Evolutionary conservation across 2,797 vertebrate genomes (phyloP), one percentile per base, ranked within the genome.

Genomic region (Hydrophis major): DNA sequence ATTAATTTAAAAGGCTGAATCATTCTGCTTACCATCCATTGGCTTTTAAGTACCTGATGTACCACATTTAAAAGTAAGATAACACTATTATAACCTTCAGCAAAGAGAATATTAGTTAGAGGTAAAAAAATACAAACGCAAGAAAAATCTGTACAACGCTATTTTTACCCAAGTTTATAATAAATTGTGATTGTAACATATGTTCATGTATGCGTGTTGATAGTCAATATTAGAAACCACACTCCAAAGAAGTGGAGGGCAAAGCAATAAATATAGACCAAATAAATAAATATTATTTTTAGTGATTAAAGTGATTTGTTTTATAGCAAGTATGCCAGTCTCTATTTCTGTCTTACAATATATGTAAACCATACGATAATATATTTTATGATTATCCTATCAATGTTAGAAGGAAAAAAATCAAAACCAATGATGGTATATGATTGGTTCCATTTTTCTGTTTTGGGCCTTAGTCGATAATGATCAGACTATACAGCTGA

Each of bases 401-500:
- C 93, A 88, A 94, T 96, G 92, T 95, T 96, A 91, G 74, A 96
- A 93, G 94, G 97, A 95, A 97, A 97, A 95, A 95, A 96, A 96
- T 98, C 96, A 98, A 0, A 93, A 93, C 89, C 97, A 97, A 96
- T 98, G 98, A 97, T 97, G 97, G 95, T 97, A 95, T 37, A 96
- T 97, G 98, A 98, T 99, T 98, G 97, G 97, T 96, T 96, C 97
- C 97, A 98, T 97, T 98, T 98, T 97, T 97, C 98, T 97, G 97
- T 98, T 87, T 86, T 98, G 98, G 98, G 98, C 98, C 98, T 98
- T 98, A 98, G 98, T 98, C 98, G 98, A 97, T 98, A 98, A 95
- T 98, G 99, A 98, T 98, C 98, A 98, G 98, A 99, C 98, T 98
- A 98, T 98, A 98, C 98, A 98, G 98, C 98, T 97, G 97, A 96